phyloP scores from a whole-genome alignment of 2,113 vertebrate species.

The Oxygymnocypris stewartii region DNA sequence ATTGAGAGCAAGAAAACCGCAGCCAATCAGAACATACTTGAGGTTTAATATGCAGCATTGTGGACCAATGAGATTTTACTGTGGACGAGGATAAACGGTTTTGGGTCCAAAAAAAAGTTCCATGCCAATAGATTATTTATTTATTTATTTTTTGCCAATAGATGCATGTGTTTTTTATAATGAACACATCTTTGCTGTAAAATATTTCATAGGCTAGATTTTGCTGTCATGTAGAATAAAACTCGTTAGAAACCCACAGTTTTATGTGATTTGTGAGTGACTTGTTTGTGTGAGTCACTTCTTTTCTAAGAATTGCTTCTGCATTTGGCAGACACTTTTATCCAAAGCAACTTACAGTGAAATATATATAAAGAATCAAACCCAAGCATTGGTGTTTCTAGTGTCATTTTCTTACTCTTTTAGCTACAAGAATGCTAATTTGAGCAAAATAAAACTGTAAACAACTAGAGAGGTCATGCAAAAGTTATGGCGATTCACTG shows the following conservation, averaged over 20 bases:
- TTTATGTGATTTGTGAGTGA: neutral
- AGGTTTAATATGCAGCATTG: neutral
- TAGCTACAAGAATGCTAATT: neutral
- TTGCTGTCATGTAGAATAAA: neutral
- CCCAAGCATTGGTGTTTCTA: neutral
- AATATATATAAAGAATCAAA: neutral
- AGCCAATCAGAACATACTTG: neutral
- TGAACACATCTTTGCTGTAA: neutral
- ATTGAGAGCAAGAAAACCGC: too few relatives aligned
- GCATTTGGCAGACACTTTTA: neutral
- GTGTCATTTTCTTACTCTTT: neutral
- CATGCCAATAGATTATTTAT: neutral
- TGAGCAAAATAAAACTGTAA: neutral
- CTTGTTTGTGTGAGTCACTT: neutral
- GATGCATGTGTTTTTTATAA: neutral
- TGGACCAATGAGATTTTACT: neutral
- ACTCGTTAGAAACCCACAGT: too few relatives aligned
- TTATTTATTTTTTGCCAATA: too few relatives aligned
- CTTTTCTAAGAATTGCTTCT: neutral
- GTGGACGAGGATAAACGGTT: neutral
- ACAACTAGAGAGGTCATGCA: neutral
- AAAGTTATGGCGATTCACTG: neutral
- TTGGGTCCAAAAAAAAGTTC: neutral
- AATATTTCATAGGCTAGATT: neutral
- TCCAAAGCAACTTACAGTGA: neutral